These are phyloP conservation scores for Drepanosiphum platanoidis DNA, from an alignment of 2,888 invertebrate species.

Conservation along the genomic window DNA sequence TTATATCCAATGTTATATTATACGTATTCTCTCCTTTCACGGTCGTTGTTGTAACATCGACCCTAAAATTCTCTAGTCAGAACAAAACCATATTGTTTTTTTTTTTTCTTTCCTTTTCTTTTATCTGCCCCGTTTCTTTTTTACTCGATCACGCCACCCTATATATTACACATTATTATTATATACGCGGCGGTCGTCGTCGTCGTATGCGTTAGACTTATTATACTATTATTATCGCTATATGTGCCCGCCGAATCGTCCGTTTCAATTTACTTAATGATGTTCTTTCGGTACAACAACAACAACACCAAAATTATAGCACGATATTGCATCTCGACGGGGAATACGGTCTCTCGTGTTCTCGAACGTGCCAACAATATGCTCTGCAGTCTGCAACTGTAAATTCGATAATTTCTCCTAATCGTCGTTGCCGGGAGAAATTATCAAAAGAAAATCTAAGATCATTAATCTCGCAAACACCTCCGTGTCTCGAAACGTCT, in stretches of 20 bases:
- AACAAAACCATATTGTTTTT: slow-evolving; percentile 11
- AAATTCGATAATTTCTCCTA: slow-evolving; percentile 57
- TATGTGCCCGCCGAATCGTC: slow-evolving; percentile 30
- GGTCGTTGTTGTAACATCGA: too few species aligned
- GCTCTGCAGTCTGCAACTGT: slow-evolving; percentile 34
- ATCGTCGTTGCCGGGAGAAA: slow-evolving; percentile 23
- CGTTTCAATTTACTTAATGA: slow-evolving; percentile 61
- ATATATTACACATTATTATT: neutral
- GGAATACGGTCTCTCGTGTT: slow-evolving; percentile 18
- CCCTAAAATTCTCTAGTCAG: neutral
- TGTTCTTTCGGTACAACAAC: slow-evolving; percentile 52
- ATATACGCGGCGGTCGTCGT: neutral
- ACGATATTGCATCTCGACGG: slow-evolving; percentile 1
- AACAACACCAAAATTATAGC: neutral
- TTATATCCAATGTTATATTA: too few species aligned
- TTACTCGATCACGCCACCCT: slow-evolving; percentile 9
- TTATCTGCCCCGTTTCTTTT: slow-evolving; percentile 25
- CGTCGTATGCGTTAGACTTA: neutral
- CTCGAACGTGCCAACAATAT: slow-evolving; percentile 55
- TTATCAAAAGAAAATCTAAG: slow-evolving; percentile 24
- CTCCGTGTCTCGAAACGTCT: slow-evolving; percentile 21
- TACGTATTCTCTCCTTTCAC: too few species aligned
- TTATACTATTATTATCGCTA: slow-evolving; percentile 12
- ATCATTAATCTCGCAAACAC: slow-evolving; percentile 61
- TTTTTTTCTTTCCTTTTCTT: slow-evolving; percentile 16